Base-by-base conservation (phyloP, 2,888 invertebrate genomes). In the Syritta pipiens region DNA sequence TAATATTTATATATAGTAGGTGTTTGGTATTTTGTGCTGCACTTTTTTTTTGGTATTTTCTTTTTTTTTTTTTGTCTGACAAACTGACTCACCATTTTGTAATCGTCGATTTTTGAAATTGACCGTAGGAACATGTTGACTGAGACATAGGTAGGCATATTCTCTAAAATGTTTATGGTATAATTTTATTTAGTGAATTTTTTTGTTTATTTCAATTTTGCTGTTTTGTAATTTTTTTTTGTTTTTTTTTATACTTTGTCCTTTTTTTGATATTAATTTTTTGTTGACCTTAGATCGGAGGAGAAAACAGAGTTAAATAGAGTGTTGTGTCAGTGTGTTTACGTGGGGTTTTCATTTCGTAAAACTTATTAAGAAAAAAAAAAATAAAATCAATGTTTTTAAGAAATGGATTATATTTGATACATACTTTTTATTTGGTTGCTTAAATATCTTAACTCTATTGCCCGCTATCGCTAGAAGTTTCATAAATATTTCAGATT, bases 61-160 rank as follows among this genome's bases (percentile, higher is more conserved):
- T 24, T 42, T 42, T 22, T 42, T 44, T 57, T 75, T 42, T 19
- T 57, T 49, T 63, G 42, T 74, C 67, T 67, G 81, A 69, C 67
- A 57, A 74, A 67, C 48, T 71, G 89, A 96, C 96, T 96, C 94
- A 97, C 97, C 97, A 97, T 98, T 93, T 96, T 96, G 91, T 97
- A 97, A 94, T 97, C 97, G 92, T 97, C 96, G 92, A 98, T 97
- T 94, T 97, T 96, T 93, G 97, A 97, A 93, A 98, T 97, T 92
- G 97, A 97, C 89, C 98, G 94, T 85, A 98, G 95, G 91, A 93
- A 96, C 92, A 98, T 93, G 95, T 98, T 97, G 93, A 97, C 96
- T 89, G 91, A 90, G 88, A 97, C 97, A 90, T 93, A 91, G 89
- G 96, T 96, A 87, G 96, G 94, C 89, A 93, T 93, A 90, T 94